Evolutionary conservation across 23 tunicate species (phyloP), one percentile per base, ranked within the genome.

Genomic region (Ciona savignyi): DNA sequence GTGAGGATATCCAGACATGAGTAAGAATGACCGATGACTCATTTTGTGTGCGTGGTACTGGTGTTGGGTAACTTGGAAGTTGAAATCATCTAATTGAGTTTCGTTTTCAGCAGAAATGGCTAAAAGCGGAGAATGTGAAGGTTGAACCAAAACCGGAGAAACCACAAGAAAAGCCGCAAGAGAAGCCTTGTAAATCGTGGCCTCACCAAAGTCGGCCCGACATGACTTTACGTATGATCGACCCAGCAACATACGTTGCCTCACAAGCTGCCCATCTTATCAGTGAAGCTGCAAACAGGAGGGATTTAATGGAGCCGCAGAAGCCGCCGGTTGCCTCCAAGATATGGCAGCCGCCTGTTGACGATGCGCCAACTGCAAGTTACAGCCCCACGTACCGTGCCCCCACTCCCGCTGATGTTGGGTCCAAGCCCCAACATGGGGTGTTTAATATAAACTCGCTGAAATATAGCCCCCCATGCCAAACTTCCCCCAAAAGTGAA

Each of bases 201-300:
- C 29, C 82, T 0, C 49, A 26, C 33, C 70, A 33, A n/a, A n/a
- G n/a, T 63, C 61, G 71, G 19, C 23, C 70, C 31, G 42, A 35
- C 42, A 70, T 29, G 23, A 70, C 84, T 30, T 72, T 81, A 2
- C 67, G 73, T 30, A 81, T 72, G 85, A 73, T 81, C 26, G 85
- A 81, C 67, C 85, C 85, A 2, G 79, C 85, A 28, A 81, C 85
- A 9, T 73, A 35, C 29, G 3, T 81, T 1, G 85, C 85, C 1
- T 27, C 74, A 27, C 70, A 42, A 25, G 78, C 80, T 11, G 78
- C 78, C 29, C 66, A 80, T 26, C 63, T 56, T 33, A 62, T 70
- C 6, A 25, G 31, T 23, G 78, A 73, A 9, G 85, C 73, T 23
- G 78, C 73, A 33, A n/a, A n/a, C n/a, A 19, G 30, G 2, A 26